Evolutionary conservation across 1,140 invertebrate species (phyloP).

Genomic region (Scylla paramamosain): DNA sequence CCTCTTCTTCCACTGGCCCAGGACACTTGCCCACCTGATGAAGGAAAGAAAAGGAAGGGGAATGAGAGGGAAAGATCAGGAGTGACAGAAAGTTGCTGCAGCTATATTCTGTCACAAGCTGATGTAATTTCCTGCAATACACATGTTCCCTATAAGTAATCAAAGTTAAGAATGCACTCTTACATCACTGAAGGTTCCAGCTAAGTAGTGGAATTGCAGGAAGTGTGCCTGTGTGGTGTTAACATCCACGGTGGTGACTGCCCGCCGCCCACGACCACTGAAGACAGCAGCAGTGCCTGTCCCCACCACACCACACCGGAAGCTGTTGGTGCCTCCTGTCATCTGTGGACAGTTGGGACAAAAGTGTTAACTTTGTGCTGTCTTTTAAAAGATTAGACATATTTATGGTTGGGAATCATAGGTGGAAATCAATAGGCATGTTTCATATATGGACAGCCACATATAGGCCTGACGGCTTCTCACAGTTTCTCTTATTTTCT

Average conservation of each 20-base stretch:
- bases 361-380: not conserved
- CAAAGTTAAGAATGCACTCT: not conserved
- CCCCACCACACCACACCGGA: constrained; percentile 80
- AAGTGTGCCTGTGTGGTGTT: constrained; percentile 80
- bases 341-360: constrained; percentile 55
- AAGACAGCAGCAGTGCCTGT: constrained; percentile 81
- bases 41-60: constrained; percentile 76
- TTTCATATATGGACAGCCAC: too few species aligned
- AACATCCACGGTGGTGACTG: constrained; percentile 80
- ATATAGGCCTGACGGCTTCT: too few species aligned
- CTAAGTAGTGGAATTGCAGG: constrained; percentile 75
- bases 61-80: too few species aligned
- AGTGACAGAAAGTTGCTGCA: too few species aligned
- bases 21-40: constrained; percentile 79
- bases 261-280: constrained; percentile 79
- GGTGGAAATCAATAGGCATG: too few species aligned
- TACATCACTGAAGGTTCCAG: constrained; percentile 74
- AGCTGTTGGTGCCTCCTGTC: constrained; percentile 79
- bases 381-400: not conserved
- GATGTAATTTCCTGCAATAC: too few species aligned
- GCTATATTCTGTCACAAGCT: too few species aligned
- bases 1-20: constrained; percentile 79
- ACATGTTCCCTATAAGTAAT: too few species aligned
- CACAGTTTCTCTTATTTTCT: too few species aligned
- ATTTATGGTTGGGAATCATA: too few species aligned